Base-by-base conservation (phyloP, 2,888 invertebrate species). In the Trachelus troglodyta region DNA sequence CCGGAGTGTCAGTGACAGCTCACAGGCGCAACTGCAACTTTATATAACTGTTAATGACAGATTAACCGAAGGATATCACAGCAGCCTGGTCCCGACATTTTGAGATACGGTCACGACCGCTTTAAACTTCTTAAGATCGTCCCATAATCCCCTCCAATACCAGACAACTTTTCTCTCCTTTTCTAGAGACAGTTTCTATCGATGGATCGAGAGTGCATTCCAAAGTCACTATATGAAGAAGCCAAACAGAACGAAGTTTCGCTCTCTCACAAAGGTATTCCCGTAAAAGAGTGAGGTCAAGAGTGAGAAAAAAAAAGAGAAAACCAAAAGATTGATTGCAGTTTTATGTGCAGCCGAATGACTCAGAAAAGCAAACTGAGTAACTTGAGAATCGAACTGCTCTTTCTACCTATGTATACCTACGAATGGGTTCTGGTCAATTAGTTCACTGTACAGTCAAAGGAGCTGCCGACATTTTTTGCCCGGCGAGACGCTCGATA, bases 401-500 rank as follows among this genome's bases (percentile, higher is more conserved):
- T 34, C 71, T 12, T 31, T 71, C 31, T 23, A 31, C 71, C 31
- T 34, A 71, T 2, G 71, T 86, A 82, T 78, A 84, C 80, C 81
- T 80, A 79, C 74, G 77, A 76, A 79, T 79, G 75, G 79, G 79
- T 81, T 82, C 79, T 80, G 80, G 78, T 85, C 85, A 85, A 85
- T 85, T 85, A 85, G 81, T 79, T 76, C 81, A 75, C 75, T 68
- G 83, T 79, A 4, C 37, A 73, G 40, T 69, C 76, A 82, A 85
- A 86, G 82, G 82, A 35, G 69, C 79, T 81, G 80, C 86, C 84
- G 86, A 84, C 81, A 76, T 71, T 71, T 31, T 31, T 31, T 56
- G 23, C 56, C 9, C 23, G 23, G 9, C 56, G 23, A 56, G 56
- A 56, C 56, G 56, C 56, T 23, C 34, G 71, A 71, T 71, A 34